Conservation (phyloP, 2,888 invertebrate genomes). For the Drosophila flavopinicola region DNA sequence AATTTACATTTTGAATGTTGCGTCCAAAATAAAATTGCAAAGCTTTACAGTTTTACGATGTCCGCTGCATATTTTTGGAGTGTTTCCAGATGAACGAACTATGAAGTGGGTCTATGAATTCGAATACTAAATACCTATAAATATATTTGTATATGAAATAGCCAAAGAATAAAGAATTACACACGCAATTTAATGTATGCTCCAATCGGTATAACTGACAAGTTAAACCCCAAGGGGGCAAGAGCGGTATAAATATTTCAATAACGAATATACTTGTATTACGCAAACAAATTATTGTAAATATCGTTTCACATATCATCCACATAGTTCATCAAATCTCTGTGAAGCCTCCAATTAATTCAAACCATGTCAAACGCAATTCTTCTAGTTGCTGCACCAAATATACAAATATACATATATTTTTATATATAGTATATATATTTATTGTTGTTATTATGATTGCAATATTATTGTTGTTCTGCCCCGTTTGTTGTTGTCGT, state of each 20-base stretch:
- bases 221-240: background rate
- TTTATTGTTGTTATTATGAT: slow-evolving; percentile 57
- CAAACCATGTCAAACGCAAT: slow-evolving; percentile 40
- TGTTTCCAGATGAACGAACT: slow-evolving; percentile 22
- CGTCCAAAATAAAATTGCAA: slow-evolving; percentile 3
- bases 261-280: background rate
- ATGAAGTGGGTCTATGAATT: slow-evolving; percentile 2
- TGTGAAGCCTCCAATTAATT: slow-evolving; percentile 28
- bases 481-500: slow-evolving; percentile 55
- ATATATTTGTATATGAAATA: background rate
- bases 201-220: background rate
- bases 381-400: slow-evolving; percentile 60
- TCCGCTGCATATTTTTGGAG: slow-evolving; percentile 25
- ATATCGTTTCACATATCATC: slow-evolving; percentile 4
- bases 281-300: background rate
- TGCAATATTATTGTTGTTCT: slow-evolving; percentile 59
- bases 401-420: slow-evolving; percentile 26
- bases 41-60: slow-evolving; percentile 8
- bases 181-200: background rate
- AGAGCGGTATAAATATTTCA: background rate
- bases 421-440: slow-evolving; percentile 49
- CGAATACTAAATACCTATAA: background rate
- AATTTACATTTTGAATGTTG: slow-evolving; percentile 34
- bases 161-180: background rate
- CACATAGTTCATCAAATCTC: slow-evolving; percentile 5